Conservation (phyloP, 2,797 vertebrate species). For the Prionace glauca region DNA sequence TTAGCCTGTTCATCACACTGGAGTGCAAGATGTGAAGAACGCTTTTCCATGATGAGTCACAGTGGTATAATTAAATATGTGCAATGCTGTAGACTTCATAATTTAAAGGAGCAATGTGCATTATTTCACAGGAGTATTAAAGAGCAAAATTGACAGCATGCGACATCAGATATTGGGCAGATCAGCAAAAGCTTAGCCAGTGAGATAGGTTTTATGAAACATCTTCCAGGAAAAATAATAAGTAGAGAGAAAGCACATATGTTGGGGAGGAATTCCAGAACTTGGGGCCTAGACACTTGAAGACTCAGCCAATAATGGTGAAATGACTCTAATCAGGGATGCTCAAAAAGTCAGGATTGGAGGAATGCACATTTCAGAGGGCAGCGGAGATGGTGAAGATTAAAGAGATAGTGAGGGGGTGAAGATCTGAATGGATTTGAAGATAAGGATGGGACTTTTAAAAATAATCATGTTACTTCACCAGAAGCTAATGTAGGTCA, state of each 20-base stretch:
- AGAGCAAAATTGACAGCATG: background rate
- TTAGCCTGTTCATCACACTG: background rate
- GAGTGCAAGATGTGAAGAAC: conserved; percentile 11
- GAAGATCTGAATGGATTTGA: background rate
- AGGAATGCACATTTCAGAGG: background rate
- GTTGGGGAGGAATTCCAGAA: background rate
- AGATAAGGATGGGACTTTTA: background rate
- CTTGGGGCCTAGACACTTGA: background rate
- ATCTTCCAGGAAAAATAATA: background rate
- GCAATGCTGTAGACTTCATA: background rate
- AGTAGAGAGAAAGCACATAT: too few species aligned
- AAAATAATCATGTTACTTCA: background rate
- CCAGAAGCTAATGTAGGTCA: background rate
- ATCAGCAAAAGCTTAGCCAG: background rate
- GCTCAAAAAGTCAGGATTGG: background rate
- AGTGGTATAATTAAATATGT: background rate
- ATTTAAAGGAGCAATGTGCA: background rate
- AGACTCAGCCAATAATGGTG: background rate
- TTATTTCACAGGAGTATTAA: background rate
- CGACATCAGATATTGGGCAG: background rate
- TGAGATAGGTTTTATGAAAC: background rate
- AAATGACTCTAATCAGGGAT: background rate
- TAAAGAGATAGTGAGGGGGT: background rate
- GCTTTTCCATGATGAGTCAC: background rate
- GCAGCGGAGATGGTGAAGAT: background rate